Percentiles rank a stretch among this genome's conserved stretches.
Conservation (phyloP, 1,140 invertebrate genomes). For the Protaetia brevitarsis region DNA sequence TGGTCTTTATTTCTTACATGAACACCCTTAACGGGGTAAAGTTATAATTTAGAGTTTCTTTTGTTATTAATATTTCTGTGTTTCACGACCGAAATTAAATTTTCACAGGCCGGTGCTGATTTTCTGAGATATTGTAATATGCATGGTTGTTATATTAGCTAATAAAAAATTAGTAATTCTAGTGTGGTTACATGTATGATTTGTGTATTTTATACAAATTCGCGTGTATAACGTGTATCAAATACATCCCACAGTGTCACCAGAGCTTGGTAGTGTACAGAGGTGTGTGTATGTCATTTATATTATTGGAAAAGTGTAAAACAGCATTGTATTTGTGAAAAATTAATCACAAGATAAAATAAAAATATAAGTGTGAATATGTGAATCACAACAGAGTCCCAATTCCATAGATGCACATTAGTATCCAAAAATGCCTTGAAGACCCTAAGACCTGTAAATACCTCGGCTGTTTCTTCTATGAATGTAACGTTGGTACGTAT, state of each 20-base stretch:
- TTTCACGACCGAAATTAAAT: too few relatives aligned
- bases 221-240: conserved; percentile 13
- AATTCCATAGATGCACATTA: conserved; percentile 39
- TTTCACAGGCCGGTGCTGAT: too few relatives aligned
- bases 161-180: conserved; percentile 13
- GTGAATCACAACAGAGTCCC: conserved; percentile 25
- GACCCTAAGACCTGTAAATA: conserved; percentile 48
- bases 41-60: too few relatives aligned
- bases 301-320: conserved; percentile 22
- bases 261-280: conserved; percentile 9
- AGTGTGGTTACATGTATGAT: conserved; percentile 5
- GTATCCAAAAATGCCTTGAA: conserved; percentile 42
- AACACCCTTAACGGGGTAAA: too few relatives aligned
- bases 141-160: not conserved
- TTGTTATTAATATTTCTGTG: too few relatives aligned
- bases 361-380: conserved; percentile 17
- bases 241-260: conserved; percentile 20
- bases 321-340: conserved; percentile 17
- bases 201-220: conserved; percentile 14
- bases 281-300: conserved; percentile 21
- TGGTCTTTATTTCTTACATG: too few relatives aligned
- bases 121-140: too few relatives aligned
- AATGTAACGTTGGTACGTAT: conserved; percentile 93
- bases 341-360: conserved; percentile 23
- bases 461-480: conserved; percentile 85